These are phyloP conservation scores for Chiloscyllium punctatum DNA, from an alignment of 2,797 vertebrate genomes.

Conservation along the genomic window DNA sequence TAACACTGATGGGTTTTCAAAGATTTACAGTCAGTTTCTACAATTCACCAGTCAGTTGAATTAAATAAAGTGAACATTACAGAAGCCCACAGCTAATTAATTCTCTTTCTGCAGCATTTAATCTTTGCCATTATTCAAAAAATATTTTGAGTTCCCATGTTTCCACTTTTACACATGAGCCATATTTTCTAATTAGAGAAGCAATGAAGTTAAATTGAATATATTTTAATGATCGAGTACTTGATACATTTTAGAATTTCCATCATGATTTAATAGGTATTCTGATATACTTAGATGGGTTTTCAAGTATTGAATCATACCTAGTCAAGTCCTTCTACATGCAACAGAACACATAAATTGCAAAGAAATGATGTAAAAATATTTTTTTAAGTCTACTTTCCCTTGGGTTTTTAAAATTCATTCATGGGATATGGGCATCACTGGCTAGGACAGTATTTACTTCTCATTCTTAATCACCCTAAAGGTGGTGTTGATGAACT, in stretches of 20 bases:
- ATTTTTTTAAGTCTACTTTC: background rate
- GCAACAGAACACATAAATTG: background rate
- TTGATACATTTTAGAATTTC: slow-evolving; percentile 1
- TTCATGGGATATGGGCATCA: background rate
- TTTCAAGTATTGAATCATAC: background rate
- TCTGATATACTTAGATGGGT: background rate
- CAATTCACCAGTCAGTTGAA: slow-evolving; percentile 15
- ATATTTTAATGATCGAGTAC: background rate
- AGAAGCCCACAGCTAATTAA: background rate
- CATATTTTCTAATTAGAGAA: background rate
- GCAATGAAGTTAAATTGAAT: slow-evolving; percentile 5
- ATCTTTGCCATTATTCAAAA: slow-evolving; percentile 28
- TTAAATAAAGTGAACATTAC: slow-evolving; percentile 30
- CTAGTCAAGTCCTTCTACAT: background rate
- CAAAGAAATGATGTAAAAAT: background rate
- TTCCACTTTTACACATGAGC: background rate
- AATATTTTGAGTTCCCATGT: slow-evolving; percentile 18
- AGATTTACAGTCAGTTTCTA: background rate
- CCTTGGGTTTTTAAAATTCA: background rate
- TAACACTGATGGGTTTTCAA: background rate
- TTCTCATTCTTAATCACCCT: too few relatives aligned
- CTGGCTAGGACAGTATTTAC: too few relatives aligned
- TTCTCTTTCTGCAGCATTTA: background rate
- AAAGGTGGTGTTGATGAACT: too few relatives aligned
- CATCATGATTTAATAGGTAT: slow-evolving; percentile 8